These are phyloP conservation scores for Zosterops lateralis DNA, from an alignment of 2,113 vertebrate species.

Conservation along the genomic window DNA sequence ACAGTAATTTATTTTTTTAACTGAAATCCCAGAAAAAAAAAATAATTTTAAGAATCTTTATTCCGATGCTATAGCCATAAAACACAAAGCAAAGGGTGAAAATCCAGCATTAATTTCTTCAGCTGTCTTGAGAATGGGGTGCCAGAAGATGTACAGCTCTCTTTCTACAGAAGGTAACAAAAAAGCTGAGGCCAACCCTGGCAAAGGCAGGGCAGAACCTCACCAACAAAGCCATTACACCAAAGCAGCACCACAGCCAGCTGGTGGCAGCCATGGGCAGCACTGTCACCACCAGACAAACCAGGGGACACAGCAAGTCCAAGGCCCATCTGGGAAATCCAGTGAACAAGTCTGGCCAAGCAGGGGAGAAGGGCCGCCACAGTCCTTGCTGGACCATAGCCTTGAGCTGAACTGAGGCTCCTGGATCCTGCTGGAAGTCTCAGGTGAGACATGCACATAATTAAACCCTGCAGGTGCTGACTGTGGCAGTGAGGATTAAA, in stretches of 20 bases:
- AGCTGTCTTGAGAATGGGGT: not conserved
- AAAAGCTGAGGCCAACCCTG: not conserved
- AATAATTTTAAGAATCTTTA: not conserved
- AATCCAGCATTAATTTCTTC: not conserved
- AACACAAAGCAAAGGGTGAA: not conserved
- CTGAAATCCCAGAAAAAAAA: not conserved
- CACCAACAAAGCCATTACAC: not conserved
- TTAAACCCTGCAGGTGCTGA: too few species aligned
- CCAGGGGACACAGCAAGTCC: not conserved
- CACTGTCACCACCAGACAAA: not conserved
- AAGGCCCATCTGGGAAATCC: not conserved
- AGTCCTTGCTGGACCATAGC: not conserved
- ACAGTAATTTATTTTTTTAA: not conserved
- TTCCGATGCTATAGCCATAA: not conserved
- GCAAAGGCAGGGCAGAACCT: not conserved
- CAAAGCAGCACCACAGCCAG: not conserved
- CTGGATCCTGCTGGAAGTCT: not conserved
- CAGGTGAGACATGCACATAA: not conserved
- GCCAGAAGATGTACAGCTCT: not conserved
- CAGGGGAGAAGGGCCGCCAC: rapidly evolving
- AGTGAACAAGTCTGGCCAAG: not conserved
- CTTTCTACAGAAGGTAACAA: rapidly evolving
- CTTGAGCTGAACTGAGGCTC: not conserved
- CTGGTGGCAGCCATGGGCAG: not conserved
- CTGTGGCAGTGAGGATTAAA: not conserved